Evolutionary conservation across 2,888 invertebrate species (phyloP).

Genomic region (Silvanus unidentatus): DNA sequence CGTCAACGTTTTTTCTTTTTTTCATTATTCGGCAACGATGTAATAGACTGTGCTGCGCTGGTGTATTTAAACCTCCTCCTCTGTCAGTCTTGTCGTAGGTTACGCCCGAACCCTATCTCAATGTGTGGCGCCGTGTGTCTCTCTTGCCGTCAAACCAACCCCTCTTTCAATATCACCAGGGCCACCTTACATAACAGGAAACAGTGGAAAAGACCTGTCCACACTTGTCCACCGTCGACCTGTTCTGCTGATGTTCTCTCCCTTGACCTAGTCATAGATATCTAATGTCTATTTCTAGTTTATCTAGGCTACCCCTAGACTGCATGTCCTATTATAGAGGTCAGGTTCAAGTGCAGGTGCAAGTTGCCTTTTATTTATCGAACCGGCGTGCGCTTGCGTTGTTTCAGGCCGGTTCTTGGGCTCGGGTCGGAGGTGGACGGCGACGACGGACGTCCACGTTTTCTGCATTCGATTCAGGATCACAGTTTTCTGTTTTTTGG

Average conservation of each 20-base stretch:
- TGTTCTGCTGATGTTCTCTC: background rate
- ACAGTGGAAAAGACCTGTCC: too few species aligned
- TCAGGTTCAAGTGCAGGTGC: conserved; percentile 49
- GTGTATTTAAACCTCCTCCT: too few species aligned
- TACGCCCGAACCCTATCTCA: conserved; percentile 37
- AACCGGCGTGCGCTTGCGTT: conserved; percentile 33
- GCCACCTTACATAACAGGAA: too few species aligned
- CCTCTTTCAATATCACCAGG: background rate
- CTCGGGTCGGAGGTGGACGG: conserved; percentile 3
- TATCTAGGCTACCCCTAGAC: conserved; percentile 41
- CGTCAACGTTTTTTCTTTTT: too few species aligned
- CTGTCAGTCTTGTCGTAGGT: conserved; percentile 39
- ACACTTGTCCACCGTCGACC: background rate
- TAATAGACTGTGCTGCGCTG: conserved; percentile 16
- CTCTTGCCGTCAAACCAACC: background rate
- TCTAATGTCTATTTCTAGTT: conserved; percentile 28
- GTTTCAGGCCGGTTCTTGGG: conserved; percentile 6
- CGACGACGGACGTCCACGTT: background rate
- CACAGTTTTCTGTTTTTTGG: too few species aligned
- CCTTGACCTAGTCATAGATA: conserved; percentile 27
- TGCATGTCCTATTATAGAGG: conserved; percentile 42
- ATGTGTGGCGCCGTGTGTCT: conserved; percentile 20
- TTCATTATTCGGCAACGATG: conserved; percentile 27
- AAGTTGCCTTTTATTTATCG: conserved; percentile 32
- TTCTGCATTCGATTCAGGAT: too few species aligned